Base-by-base conservation (phyloP, 2,797 vertebrate species). In the Scomberomorus guttatus region DNA sequence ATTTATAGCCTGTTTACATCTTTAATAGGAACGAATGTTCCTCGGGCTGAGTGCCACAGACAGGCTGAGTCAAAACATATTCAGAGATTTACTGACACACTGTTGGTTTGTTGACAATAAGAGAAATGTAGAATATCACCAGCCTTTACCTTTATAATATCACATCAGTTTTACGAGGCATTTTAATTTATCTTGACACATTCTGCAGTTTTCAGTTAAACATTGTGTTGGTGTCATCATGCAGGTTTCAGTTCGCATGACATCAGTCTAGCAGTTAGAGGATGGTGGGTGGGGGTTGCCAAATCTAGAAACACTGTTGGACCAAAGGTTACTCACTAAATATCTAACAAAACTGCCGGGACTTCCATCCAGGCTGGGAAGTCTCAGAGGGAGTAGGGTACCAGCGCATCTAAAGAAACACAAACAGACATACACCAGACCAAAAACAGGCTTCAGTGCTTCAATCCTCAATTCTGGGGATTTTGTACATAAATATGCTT, bases 301-400 rank as follows among this genome's bases (percentile, higher is more conserved):
- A 83, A 64, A 74, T 70, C 59, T 18, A 59, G 75, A 58, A 50
- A 75, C 48, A 81, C 74, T 56, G 56, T 84, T 78, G 57, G 77
- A 90, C 72, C 68, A 90, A 90, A 90, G 62, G 75, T 92, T 95
- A 98, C 97, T 97, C 95, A 98, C 97, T 93, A 95, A 94, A 72
- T 59, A 92, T 95, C 92, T 97, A 99, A 96, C 98, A 99, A 95
- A 99, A 98, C 93, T 99, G 98, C 88, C 98, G 97, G 78, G 98
- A 98, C 86, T 99, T 99, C 98, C 98, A 99, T 96, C 97, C 98
- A 94, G 98, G 97, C 93, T 99, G 98, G 83, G 97, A 95, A 65
- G 97, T 95, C 86, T 99, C 98, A 22, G 98, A 97, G 75, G 98
- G 96, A 82, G 95, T 95, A 56, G 97, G 98, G 90, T 98, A 99